These are phyloP conservation scores for Sula dactylatra DNA, from an alignment of 2,113 vertebrate genomes.

Conservation along the genomic window DNA sequence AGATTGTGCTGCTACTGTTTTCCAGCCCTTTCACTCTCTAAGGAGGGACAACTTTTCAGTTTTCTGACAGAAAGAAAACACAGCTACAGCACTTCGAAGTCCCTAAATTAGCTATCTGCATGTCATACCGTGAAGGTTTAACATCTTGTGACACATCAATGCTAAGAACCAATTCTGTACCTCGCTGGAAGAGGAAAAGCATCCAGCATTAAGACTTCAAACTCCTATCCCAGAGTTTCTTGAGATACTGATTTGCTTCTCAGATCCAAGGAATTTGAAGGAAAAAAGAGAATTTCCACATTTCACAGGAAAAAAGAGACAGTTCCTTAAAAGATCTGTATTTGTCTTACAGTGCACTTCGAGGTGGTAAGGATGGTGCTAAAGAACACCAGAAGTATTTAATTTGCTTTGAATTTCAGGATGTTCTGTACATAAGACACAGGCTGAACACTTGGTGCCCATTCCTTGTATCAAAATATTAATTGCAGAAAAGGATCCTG, in stretches of 20 bases:
- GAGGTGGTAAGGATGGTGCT: neutral
- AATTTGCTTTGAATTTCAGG: neutral
- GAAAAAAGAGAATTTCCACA: neutral
- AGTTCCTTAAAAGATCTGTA: neutral
- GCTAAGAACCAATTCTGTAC: neutral
- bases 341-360: neutral
- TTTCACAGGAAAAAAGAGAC: neutral
- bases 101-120: neutral
- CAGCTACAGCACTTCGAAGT: neutral
- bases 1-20: neutral
- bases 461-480: neutral
- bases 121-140: neutral
- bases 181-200: neutral
- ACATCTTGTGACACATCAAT: neutral
- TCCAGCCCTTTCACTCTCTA: neutral
- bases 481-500: neutral
- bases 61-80: neutral
- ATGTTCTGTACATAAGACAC: neutral
- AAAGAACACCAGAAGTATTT: neutral
- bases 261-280: neutral
- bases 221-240: neutral
- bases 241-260: neutral
- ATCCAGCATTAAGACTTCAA: neutral
- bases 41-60: neutral
- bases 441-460: neutral